Evolutionary conservation across 2,797 vertebrate species (phyloP).

Genomic region (Spatula clypeata): DNA sequence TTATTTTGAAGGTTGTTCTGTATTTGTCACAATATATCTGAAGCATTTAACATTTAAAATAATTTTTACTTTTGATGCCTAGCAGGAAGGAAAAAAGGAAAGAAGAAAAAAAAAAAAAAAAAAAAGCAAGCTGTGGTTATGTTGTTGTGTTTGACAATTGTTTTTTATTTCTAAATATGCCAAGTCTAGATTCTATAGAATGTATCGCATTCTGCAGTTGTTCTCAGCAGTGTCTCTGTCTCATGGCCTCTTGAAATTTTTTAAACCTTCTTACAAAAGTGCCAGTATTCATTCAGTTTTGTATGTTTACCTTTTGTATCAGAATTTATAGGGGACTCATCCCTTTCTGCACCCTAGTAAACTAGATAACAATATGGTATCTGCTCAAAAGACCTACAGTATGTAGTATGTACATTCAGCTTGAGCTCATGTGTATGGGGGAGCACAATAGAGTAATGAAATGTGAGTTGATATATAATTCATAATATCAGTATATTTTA

Average conservation of each 20-base stretch:
- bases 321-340: background rate
- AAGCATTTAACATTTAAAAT: slow-evolving; percentile 14
- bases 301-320: background rate
- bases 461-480: background rate
- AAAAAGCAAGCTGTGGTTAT: background rate
- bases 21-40: background rate
- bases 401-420: background rate
- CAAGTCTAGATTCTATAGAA: background rate
- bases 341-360: background rate
- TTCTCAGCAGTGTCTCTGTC: background rate
- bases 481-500: background rate
- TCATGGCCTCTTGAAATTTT: background rate
- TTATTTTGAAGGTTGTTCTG: background rate
- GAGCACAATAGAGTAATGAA: background rate
- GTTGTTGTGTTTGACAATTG: background rate
- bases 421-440: background rate
- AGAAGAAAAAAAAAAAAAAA: background rate
- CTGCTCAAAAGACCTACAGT: background rate
- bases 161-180: background rate
- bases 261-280: background rate
- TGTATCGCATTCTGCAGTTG: background rate
- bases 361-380: background rate
- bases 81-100: background rate
- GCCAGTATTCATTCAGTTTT: background rate
- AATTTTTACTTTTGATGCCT: background rate